Conservation (phyloP, 2,113 vertebrate species). For the Indri indri region DNA sequence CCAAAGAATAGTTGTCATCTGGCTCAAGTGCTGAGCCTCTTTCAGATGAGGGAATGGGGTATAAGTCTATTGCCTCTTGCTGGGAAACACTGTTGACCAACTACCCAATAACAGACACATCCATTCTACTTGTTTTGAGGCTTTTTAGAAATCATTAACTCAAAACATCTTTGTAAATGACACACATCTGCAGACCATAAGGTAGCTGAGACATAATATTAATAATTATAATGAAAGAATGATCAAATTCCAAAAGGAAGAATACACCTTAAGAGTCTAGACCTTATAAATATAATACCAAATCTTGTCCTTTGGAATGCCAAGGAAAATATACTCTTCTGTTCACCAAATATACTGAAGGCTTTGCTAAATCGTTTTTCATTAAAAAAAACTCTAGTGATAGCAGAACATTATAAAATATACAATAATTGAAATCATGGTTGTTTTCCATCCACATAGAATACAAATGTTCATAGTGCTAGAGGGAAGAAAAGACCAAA, state of each 20-base stretch:
- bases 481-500: not conserved
- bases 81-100: not conserved
- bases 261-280: not conserved
- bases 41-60: not conserved
- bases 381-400: not conserved
- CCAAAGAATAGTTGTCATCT: slow-evolving; percentile 55
- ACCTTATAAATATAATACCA: not conserved
- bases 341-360: not conserved
- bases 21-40: not conserved
- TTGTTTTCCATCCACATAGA: not conserved
- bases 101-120: not conserved
- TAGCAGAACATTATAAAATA: not conserved
- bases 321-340: not conserved
- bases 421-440: not conserved
- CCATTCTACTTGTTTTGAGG: not conserved
- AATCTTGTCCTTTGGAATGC: not conserved
- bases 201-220: not conserved
- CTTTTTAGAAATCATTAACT: slow-evolving; percentile 47
- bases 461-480: not conserved
- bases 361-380: not conserved
- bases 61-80: not conserved
- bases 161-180: not conserved
- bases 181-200: slow-evolving; percentile 16
- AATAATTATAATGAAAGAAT: not conserved
- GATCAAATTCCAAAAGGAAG: not conserved